These are phyloP conservation scores for human DNA, from an alignment of 2,113 vertebrate species.

Conservation along the genomic window DNA sequence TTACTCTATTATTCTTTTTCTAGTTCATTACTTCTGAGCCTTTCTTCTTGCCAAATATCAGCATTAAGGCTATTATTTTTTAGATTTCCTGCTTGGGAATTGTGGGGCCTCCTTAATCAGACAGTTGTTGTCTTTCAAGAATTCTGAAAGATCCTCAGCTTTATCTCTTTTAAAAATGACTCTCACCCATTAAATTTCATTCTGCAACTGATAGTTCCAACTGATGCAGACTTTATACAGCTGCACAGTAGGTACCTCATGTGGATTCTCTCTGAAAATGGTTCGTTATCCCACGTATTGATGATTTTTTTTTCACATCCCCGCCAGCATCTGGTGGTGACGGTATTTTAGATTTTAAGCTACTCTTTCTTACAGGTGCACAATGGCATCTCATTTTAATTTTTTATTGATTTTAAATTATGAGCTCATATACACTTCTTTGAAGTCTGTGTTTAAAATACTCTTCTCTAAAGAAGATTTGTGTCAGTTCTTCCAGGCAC, in stretches of 20 bases:
- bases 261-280: background rate
- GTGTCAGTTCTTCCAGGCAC: background rate
- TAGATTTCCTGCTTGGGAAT: background rate
- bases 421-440: background rate
- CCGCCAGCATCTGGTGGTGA: background rate
- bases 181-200: background rate
- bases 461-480: background rate
- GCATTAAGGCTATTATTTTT: background rate
- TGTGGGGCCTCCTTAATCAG: background rate
- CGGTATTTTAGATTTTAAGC: background rate
- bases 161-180: background rate
- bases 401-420: slow-evolving; percentile 22
- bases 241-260: background rate
- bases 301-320: background rate
- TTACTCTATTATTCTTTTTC: background rate
- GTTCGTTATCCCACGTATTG: background rate
- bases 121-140: background rate
- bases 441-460: background rate
- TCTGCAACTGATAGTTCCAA: background rate
- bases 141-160: background rate
- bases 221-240: background rate
- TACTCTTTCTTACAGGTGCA: background rate
- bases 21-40: background rate
- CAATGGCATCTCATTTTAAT: background rate
- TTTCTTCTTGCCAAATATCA: background rate